Evolutionary conservation across 2,797 vertebrate species (phyloP), one percentile per base, ranked within the genome.

Genomic region (Bufotes viridis): DNA sequence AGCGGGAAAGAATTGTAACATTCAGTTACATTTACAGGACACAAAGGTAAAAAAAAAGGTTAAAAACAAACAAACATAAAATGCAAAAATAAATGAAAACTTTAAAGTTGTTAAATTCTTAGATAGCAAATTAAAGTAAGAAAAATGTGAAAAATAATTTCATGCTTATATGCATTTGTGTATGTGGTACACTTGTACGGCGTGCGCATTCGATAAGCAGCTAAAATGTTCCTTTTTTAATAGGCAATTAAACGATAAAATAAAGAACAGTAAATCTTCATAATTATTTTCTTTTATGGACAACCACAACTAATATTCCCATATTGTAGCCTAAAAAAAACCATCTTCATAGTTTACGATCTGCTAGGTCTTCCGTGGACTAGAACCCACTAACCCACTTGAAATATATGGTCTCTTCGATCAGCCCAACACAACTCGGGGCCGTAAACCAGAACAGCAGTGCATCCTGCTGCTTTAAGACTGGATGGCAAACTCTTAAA

Each of bases 401-500:
- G 22, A 85, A 60, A 78, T 85, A 78, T 78, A 78, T 26, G 4
- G n/a, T 26, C 60, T 84, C 82, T 18, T 29, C 57, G 17, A 80
- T 58, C 78, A 81, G 60, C 61, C 61, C 74, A 78, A 70, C 60
- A 79, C 61, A 69, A 86, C 61, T 29, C 20, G 20, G n/a, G 51
- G 85, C 85, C 3, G 18, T 86, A 79, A 86, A 86, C 34, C 55
- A 78, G 60, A 79, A 78, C 60, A 78, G 60, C 61, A 65, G 26
- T 1, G 51, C 51, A 53, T 78, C 61, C 84, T 79, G 75, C 84
- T 86, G 84, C 84, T 86, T 86, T 86, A 79, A 86, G 84, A 79
- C 84, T 86, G 84, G 84, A 86, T 86, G 53, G 75, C 26, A 86
- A 80, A 81, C 85, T 72, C 76, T 81, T 81, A 87, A 87, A 87